Evolutionary conservation across 2,888 invertebrate species (phyloP).

Genomic region (Dorcus parallelipipedus): DNA sequence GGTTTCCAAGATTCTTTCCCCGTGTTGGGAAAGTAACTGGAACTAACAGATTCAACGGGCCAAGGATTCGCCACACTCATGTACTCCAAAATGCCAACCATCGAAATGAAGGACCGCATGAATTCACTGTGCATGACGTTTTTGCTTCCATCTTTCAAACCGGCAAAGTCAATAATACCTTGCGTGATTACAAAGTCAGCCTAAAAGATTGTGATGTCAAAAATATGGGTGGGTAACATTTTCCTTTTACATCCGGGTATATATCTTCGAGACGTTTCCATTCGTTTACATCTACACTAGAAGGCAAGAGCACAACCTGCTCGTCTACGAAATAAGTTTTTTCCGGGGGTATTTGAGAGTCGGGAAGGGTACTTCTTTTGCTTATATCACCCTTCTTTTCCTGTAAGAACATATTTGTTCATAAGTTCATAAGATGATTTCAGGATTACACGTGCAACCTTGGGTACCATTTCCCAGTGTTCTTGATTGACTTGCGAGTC

Average conservation of each 20-base stretch:
- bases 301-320: slow-evolving; percentile 22
- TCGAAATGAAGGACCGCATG: slow-evolving; percentile 44
- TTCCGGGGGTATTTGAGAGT: slow-evolving; percentile 1
- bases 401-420: not conserved
- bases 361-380: not conserved
- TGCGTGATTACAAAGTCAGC: slow-evolving; percentile 30
- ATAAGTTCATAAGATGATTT: not conserved
- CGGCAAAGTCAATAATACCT: slow-evolving; percentile 33
- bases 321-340: slow-evolving; percentile 19
- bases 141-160: slow-evolving; percentile 42
- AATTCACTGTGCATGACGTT: slow-evolving; percentile 47
- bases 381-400: not conserved
- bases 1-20: slow-evolving; percentile 44
- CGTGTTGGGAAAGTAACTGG: slow-evolving; percentile 39
- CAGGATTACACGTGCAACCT: slow-evolving; percentile 8
- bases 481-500: slow-evolving; percentile 39
- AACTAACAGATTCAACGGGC: slow-evolving; percentile 37
- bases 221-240: not conserved
- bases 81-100: slow-evolving; percentile 44
- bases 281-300: slow-evolving; percentile 18
- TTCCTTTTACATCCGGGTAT: slow-evolving; percentile 29
- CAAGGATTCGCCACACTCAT: slow-evolving; percentile 41
- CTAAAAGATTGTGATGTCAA: slow-evolving; percentile 5
- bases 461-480: slow-evolving; percentile 35
- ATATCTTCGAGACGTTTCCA: slow-evolving; percentile 40